Percentiles rank a stretch among this genome's conserved stretches.
phyloP scores from a whole-genome alignment of 1,140 invertebrate species.

The Brachystomella parvula region DNA sequence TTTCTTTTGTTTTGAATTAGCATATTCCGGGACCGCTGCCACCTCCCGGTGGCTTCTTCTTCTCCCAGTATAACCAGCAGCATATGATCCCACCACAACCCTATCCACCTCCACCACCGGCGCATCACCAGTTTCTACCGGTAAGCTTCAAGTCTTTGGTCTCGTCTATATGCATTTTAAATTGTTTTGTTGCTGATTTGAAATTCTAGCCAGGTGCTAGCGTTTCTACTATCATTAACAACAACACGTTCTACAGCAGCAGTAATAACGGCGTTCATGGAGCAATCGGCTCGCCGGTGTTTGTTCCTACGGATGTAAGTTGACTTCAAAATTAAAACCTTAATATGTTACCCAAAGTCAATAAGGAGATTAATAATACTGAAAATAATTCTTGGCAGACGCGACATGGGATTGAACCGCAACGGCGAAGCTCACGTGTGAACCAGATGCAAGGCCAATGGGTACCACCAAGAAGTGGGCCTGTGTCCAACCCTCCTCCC shows the following conservation, averaged over 20 bases:
- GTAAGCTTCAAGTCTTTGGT: background rate
- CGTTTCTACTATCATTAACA: constrained; percentile 26
- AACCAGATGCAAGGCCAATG: constrained; percentile 16
- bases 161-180: background rate
- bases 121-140: constrained; percentile 20
- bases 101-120: constrained; percentile 24
- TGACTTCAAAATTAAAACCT: background rate
- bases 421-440: constrained; percentile 29
- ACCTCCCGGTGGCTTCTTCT: constrained; percentile 22
- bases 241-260: constrained; percentile 23
- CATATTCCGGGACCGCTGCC: constrained; percentile 21
- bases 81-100: constrained; percentile 20
- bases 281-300: constrained; percentile 3
- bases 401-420: constrained; percentile 20
- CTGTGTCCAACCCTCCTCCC: constrained; percentile 40
- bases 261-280: constrained; percentile 24
- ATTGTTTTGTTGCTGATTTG: constrained; percentile 9
- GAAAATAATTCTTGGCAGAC: background rate
- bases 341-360: too few relatives aligned
- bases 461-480: constrained; percentile 39
- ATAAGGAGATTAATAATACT: too few relatives aligned
- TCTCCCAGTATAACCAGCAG: constrained; percentile 20
- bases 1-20: constrained; percentile 8
- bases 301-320: constrained; percentile 22
- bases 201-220: constrained; percentile 18